Evolutionary conservation across 2,888 invertebrate genomes (phyloP).

Genomic region (Latrodectus hesperus): DNA sequence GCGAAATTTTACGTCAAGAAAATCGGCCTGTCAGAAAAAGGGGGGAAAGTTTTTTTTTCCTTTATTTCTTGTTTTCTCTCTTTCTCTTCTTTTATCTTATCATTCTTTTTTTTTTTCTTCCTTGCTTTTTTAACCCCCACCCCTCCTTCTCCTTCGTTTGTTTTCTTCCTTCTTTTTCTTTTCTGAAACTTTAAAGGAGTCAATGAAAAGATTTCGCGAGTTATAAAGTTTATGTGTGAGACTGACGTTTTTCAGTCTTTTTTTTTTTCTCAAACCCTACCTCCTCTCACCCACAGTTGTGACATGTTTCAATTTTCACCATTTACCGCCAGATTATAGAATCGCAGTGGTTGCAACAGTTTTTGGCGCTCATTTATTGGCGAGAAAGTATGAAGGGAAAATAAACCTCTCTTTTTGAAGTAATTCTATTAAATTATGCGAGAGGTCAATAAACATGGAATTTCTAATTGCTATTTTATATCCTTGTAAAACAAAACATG

Average conservation of each 20-base stretch:
- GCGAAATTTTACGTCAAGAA: conserved; percentile 62
- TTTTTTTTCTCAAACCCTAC: conserved; percentile 8
- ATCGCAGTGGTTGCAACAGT: conserved; percentile 8
- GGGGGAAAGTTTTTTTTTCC: background rate
- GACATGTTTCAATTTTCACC: conserved; percentile 68
- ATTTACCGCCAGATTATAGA: conserved; percentile 58
- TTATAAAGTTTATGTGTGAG: conserved; percentile 17
- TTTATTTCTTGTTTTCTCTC: background rate
- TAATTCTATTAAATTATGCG: too few species aligned
- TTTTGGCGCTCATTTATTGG: background rate
- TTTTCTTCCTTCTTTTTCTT: conserved; percentile 5
- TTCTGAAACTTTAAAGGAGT: conserved; percentile 22
- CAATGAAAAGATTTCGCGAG: conserved; percentile 47
- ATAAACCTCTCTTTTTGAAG: too few species aligned
- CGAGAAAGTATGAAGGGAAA: background rate
- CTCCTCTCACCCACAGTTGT: conserved; percentile 36
- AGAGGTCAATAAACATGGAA: too few species aligned
- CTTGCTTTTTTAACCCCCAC: too few species aligned
- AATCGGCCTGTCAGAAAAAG: conserved; percentile 31
- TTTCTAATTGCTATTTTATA: too few species aligned
- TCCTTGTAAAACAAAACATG: too few species aligned
- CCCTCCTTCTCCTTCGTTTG: conserved; percentile 5
- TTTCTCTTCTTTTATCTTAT: conserved; percentile 27
- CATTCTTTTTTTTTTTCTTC: conserved; percentile 18
- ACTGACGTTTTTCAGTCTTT: conserved; percentile 32